Evolutionary conservation across 2,797 vertebrate species (phyloP).

Genomic region (Notamacropus eugenii): DNA sequence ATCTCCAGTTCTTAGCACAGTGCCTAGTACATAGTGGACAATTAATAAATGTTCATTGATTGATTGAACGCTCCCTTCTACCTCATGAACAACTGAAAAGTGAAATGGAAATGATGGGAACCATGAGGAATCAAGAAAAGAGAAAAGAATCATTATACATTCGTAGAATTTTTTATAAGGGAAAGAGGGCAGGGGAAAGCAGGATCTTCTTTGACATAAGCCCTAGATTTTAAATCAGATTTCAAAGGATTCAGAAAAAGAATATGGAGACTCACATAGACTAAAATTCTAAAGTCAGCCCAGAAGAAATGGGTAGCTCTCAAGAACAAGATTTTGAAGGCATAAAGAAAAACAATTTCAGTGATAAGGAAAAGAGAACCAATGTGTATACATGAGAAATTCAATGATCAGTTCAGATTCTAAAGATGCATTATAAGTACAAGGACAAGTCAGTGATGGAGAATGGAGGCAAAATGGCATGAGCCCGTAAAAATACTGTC

Average conservation of each 20-base stretch:
- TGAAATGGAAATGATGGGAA: background rate
- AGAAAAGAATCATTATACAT: background rate
- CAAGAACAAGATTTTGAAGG: background rate
- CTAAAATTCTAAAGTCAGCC: background rate
- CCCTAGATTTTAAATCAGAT: background rate
- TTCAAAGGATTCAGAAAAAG: background rate
- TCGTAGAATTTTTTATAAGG: background rate
- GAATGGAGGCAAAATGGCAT: background rate
- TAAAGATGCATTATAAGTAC: background rate
- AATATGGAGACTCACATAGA: background rate
- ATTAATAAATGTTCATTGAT: background rate
- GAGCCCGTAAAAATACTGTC: background rate
- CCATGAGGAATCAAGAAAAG: background rate
- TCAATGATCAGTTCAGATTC: background rate
- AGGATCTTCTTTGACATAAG: background rate
- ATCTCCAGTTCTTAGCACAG: background rate
- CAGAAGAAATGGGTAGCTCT: background rate
- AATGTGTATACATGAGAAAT: background rate
- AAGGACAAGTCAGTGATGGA: background rate
- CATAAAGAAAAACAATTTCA: background rate
- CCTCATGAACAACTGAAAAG: background rate
- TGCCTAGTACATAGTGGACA: background rate
- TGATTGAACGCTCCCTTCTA: background rate
- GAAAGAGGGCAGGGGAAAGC: background rate
- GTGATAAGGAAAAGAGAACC: background rate